Conservation (phyloP, 37 sponge, comb jelly and placozoan species). For the Eunapius fragilis region DNA sequence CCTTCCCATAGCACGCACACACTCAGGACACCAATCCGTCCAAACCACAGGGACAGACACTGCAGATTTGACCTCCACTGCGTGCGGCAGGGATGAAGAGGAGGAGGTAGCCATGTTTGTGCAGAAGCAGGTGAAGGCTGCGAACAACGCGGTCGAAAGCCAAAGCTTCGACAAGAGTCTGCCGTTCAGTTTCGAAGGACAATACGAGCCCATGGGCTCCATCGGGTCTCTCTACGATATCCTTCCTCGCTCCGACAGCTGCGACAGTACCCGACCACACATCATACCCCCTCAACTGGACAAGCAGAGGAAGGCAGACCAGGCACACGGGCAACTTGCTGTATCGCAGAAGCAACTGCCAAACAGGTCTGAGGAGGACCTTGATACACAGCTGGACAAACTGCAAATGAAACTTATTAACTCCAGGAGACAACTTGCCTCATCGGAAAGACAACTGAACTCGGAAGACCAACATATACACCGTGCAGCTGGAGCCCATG, state of each 20-base stretch:
- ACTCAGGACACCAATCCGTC: conserved; percentile 3
- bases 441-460: background rate
- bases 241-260: background rate
- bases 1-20: background rate
- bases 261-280: background rate
- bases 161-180: conserved; percentile 33
- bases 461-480: background rate
- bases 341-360: background rate
- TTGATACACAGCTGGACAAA: background rate
- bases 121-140: conserved; percentile 17
- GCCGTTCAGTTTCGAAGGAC: conserved; percentile 57
- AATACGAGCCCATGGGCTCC: conserved; percentile 59
- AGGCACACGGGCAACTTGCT: background rate
- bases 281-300: background rate
- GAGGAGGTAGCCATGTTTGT: conserved; percentile 22
- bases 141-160: conserved; percentile 28
- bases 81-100: conserved; percentile 1
- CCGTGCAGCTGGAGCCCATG: background rate
- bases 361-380: background rate
- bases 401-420: background rate
- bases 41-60: background rate
- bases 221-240: conserved; percentile 70
- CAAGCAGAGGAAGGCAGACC: background rate
- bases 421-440: background rate
- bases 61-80: background rate